These are phyloP conservation scores for Erebia palarica DNA, from an alignment of 2,888 invertebrate species.

Conservation along the genomic window DNA sequence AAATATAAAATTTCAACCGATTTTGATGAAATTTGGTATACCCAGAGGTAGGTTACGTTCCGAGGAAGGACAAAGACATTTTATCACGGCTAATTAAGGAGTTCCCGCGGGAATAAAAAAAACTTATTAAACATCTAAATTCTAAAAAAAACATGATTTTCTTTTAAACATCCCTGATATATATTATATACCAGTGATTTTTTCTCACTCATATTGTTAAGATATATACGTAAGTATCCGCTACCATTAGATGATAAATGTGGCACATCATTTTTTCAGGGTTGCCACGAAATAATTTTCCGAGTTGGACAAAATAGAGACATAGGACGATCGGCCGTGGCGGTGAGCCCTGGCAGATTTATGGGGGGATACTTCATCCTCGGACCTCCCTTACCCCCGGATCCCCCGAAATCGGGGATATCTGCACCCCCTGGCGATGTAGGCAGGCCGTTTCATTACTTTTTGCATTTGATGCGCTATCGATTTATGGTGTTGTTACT, in stretches of 20 bases:
- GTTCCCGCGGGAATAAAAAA: too few relatives aligned
- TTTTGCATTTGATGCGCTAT: constrained; percentile 35
- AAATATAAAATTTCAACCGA: too few relatives aligned
- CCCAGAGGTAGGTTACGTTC: too few relatives aligned
- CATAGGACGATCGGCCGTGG: constrained; percentile 39
- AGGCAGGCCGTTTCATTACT: constrained; percentile 29
- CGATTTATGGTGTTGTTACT: constrained; percentile 26
- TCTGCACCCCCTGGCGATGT: constrained; percentile 39
- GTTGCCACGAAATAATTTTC: constrained; percentile 37
- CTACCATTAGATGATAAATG: constrained; percentile 40
- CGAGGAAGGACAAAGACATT: too few relatives aligned
- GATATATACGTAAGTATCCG: constrained; percentile 34
- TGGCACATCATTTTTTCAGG: constrained; percentile 40
- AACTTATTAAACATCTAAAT: too few relatives aligned
- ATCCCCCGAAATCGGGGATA: constrained; percentile 52
- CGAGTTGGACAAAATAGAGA: constrained; percentile 41
- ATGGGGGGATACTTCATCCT: constrained; percentile 70
- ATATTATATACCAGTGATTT: constrained; percentile 15
- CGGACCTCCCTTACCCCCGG: constrained; percentile 41
- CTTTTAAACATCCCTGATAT: constrained; percentile 2
- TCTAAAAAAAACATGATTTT: not conserved
- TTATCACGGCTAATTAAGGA: too few relatives aligned
- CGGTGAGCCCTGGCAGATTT: constrained; percentile 65
- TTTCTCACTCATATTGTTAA: constrained; percentile 23
- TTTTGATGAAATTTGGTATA: too few relatives aligned